phyloP scores from a whole-genome alignment of 2,797 vertebrate species.

The Sciaenops ocellatus region DNA sequence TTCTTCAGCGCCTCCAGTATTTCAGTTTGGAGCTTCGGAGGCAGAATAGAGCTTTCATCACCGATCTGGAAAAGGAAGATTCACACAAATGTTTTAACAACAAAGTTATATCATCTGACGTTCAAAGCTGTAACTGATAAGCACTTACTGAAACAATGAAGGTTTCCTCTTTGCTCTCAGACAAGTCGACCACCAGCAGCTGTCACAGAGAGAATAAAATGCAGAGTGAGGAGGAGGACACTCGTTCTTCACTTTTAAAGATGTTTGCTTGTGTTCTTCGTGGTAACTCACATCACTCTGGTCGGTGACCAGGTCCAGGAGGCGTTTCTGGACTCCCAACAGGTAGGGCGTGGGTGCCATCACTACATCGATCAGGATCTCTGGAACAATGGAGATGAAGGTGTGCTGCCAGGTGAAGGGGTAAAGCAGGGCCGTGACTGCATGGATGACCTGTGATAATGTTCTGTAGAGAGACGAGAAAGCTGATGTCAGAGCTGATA shows the following conservation, averaged over 20 bases:
- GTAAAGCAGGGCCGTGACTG: constrained; percentile 93
- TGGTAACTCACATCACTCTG: constrained; percentile 83
- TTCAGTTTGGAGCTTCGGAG: constrained; percentile 90
- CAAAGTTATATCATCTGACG: background rate
- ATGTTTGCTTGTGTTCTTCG: background rate
- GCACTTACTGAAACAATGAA: constrained; percentile 87
- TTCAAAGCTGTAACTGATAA: background rate
- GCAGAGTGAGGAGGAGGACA: background rate
- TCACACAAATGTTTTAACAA: background rate
- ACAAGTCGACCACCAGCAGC: constrained; percentile 93
- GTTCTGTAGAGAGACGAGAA: constrained; percentile 81
- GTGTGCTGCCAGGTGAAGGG: constrained; percentile 98
- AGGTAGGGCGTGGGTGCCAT: constrained; percentile 97
- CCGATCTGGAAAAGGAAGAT: constrained; percentile 83
- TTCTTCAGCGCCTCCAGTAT: constrained; percentile 85
- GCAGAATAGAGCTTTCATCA: constrained; percentile 91
- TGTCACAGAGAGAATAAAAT: constrained; percentile 66
- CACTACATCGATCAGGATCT: constrained; percentile 93
- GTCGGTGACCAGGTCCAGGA: constrained; percentile 86
- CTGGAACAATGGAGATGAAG: constrained; percentile 94
- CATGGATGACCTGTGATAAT: constrained; percentile 94
- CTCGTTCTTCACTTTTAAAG: no score
- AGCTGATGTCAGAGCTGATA: constrained; percentile 1
- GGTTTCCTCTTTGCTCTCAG: constrained; percentile 82
- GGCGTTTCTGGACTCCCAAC: constrained; percentile 91